These are phyloP conservation scores for Timandra comae DNA, from an alignment of 2,888 invertebrate genomes.

Conservation along the genomic window DNA sequence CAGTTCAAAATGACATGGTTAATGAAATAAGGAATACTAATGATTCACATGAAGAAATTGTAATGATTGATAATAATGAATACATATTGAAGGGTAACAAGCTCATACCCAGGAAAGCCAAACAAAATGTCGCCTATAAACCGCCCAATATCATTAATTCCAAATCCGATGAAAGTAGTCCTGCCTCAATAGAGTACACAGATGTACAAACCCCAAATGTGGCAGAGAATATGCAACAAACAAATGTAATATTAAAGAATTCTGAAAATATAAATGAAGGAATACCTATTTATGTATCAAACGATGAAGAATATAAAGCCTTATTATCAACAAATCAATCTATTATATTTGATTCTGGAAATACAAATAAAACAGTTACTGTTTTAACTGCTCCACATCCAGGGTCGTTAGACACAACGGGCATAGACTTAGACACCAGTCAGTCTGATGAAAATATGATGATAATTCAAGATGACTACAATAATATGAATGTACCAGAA, in stretches of 20 bases:
- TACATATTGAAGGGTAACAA: slow-evolving; percentile 68
- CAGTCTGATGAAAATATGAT: slow-evolving; percentile 80
- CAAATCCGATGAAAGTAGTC: slow-evolving; percentile 28
- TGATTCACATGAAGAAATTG: slow-evolving; percentile 35
- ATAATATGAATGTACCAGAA: slow-evolving; percentile 74
- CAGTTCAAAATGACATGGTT: slow-evolving; percentile 33
- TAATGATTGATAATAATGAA: slow-evolving; percentile 78
- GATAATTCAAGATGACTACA: slow-evolving; percentile 78
- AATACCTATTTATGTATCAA: slow-evolving; percentile 69
- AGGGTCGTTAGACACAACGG: slow-evolving; percentile 36
- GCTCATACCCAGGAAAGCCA: slow-evolving; percentile 43
- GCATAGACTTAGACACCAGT: slow-evolving; percentile 64
- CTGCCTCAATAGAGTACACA: slow-evolving; percentile 45
- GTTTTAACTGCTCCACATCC: slow-evolving; percentile 50
- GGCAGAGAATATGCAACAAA: slow-evolving; percentile 29
- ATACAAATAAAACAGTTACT: slow-evolving; percentile 54
- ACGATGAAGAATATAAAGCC: slow-evolving; percentile 70
- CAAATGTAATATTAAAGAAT: slow-evolving; percentile 50
- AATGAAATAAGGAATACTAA: slow-evolving; percentile 31
- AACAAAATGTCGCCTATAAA: too few relatives aligned
- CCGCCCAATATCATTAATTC: slow-evolving; percentile 20
- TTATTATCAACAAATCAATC: slow-evolving; percentile 62
- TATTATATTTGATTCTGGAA: slow-evolving; percentile 60
- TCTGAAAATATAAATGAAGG: slow-evolving; percentile 47
- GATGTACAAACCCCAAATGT: slow-evolving; percentile 33